These are phyloP conservation scores for Leptopilina myrica DNA, from an alignment of 2,888 invertebrate species.

Conservation along the genomic window DNA sequence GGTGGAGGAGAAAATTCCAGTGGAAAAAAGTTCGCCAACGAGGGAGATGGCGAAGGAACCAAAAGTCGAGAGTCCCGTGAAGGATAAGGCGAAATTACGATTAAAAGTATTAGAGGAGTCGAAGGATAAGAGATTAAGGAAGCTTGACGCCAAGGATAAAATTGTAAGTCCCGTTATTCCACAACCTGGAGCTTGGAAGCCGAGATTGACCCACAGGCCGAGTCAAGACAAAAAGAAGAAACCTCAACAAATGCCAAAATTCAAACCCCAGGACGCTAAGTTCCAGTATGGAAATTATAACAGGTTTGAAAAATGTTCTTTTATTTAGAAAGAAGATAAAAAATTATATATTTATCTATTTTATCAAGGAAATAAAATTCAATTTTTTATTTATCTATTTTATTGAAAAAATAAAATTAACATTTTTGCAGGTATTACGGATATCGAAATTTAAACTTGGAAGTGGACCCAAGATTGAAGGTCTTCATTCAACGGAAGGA, in stretches of 20 bases:
- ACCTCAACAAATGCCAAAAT: slow-evolving; percentile 77
- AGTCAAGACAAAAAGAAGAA: slow-evolving; percentile 75
- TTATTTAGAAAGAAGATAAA: too few species aligned
- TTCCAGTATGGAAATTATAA: slow-evolving; percentile 98
- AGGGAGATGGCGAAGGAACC: slow-evolving; percentile 51
- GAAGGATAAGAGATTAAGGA: slow-evolving; percentile 77
- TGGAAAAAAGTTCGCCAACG: slow-evolving; percentile 45
- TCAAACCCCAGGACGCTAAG: slow-evolving; percentile 86
- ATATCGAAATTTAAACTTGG: slow-evolving; percentile 90
- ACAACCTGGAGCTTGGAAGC: slow-evolving; percentile 91
- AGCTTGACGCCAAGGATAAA: slow-evolving; percentile 88
- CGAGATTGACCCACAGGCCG: slow-evolving; percentile 77
- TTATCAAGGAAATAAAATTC: too few species aligned
- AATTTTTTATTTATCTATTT: too few species aligned
- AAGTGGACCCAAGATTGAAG: slow-evolving; percentile 89
- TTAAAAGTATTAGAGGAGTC: slow-evolving; percentile 71
- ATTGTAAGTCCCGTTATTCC: slow-evolving; percentile 95
- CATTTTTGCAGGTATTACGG: slow-evolving; percentile 85
- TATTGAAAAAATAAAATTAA: too few species aligned
- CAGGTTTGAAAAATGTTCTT: slow-evolving; percentile 74
- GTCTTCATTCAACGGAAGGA: slow-evolving; percentile 88
- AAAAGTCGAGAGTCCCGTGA: slow-evolving; percentile 57
- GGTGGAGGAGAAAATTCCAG: slow-evolving; percentile 40
- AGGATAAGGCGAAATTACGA: slow-evolving; percentile 64
- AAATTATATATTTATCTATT: too few species aligned